Conservation (phyloP, 2,797 vertebrate species). For the Microctenopoma lineatum region DNA sequence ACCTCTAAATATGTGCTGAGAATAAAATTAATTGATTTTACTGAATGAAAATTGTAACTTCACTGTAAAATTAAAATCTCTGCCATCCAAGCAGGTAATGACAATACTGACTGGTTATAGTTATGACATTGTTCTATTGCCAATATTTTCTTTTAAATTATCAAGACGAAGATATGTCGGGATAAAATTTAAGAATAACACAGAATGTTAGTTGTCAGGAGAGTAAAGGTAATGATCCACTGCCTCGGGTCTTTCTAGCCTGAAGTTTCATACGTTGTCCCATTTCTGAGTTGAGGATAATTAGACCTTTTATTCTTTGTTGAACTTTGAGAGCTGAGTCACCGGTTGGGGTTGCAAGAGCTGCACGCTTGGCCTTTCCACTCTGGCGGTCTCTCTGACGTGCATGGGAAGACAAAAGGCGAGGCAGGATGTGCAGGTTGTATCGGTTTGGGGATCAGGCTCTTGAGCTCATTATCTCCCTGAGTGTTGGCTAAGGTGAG, state of each 20-base stretch:
- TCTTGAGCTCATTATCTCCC: conserved; percentile 74
- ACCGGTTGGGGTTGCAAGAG: conserved; percentile 56
- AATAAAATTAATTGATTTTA: background rate
- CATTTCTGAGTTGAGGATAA: conserved; percentile 59
- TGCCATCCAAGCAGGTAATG: background rate
- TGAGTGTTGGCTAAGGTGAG: conserved; percentile 58
- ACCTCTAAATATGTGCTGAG: background rate
- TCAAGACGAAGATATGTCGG: conserved; percentile 3
- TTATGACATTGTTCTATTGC: background rate
- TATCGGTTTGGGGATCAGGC: conserved; percentile 56
- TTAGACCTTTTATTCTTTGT: conserved; percentile 69
- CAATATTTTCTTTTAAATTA: conserved; percentile 3
- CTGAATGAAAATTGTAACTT: too few relatives aligned
- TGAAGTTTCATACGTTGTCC: conserved; percentile 43
- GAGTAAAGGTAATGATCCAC: conserved; percentile 22
- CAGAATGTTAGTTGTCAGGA: conserved; percentile 16
- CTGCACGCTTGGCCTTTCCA: conserved; percentile 77
- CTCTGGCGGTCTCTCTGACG: conserved; percentile 50
- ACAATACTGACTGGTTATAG: background rate
- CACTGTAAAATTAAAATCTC: background rate
- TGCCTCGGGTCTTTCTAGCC: conserved; percentile 11
- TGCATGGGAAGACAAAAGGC: conserved; percentile 40
- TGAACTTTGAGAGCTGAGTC: conserved; percentile 69
- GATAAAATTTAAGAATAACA: conserved; percentile 9
- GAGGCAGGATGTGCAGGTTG: conserved; percentile 50